phyloP scores from a whole-genome alignment of 2,797 vertebrate species.

The Margarornis squamiger region DNA sequence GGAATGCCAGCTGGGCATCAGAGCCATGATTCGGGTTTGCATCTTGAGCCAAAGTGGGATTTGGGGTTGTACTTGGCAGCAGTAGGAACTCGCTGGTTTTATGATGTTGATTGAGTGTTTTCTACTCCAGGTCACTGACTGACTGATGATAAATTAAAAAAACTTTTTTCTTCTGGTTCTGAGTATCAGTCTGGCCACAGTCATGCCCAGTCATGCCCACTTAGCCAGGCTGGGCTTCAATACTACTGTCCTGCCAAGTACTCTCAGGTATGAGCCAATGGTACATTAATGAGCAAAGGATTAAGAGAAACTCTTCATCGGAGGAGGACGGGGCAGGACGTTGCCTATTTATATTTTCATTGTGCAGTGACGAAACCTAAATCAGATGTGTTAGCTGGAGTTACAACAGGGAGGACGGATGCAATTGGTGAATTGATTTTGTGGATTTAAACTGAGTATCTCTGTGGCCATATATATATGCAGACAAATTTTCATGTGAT shows the following conservation, averaged over 20 bases:
- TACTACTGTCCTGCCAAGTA: not conserved
- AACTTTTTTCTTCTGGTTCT: not conserved
- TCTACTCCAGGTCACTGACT: not conserved
- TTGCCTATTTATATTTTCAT: not conserved
- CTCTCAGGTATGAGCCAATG: not conserved
- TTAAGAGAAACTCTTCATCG: not conserved
- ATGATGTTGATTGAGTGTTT: not conserved
- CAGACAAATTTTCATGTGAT: conserved; percentile 2
- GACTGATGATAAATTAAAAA: not conserved
- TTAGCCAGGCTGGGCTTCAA: not conserved
- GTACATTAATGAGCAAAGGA: not conserved
- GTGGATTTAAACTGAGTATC: not conserved
- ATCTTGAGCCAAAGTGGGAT: not conserved
- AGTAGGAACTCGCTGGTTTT: not conserved
- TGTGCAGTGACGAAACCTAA: not conserved
- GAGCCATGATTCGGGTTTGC: not conserved
- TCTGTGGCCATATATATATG: not conserved
- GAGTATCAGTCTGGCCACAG: not conserved
- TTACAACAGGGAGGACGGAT: not conserved
- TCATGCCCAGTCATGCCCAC: not conserved
- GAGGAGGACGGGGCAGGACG: not conserved
- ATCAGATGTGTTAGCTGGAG: not conserved
- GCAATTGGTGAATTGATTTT: not conserved
- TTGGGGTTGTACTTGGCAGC: not conserved
- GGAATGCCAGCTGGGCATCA: not conserved